Percentiles rank a stretch among this genome's conserved stretches.
Conservation (phyloP, 1,140 invertebrate species). For the Chrysoperla carnea region DNA sequence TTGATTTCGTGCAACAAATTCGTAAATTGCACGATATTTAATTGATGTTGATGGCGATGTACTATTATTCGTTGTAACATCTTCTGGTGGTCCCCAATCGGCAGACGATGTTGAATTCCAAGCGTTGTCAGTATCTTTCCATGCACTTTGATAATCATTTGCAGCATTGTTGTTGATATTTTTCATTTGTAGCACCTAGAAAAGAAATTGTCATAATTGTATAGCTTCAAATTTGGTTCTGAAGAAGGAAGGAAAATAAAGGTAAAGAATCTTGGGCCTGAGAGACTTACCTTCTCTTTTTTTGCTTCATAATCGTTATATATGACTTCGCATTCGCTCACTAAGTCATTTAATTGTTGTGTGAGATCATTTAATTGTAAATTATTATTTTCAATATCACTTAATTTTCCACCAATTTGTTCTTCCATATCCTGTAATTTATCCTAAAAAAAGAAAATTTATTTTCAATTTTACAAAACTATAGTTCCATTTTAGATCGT, state of each 20-base stretch:
- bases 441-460: conserved; percentile 8
- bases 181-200: conserved; percentile 31
- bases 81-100: conserved; percentile 9
- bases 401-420: conserved; percentile 55
- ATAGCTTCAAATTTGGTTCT: not conserved
- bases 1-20: conserved; percentile 78
- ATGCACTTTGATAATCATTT: conserved; percentile 17
- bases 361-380: conserved; percentile 53
- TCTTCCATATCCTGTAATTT: conserved; percentile 38
- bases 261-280: too few relatives aligned
- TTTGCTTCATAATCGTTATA: conserved; percentile 38
- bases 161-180: conserved; percentile 21
- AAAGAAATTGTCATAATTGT: too few relatives aligned
- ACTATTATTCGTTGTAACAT: conserved; percentile 12
- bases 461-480: not conserved
- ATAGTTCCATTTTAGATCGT: too few relatives aligned
- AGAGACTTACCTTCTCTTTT: conserved; percentile 23
- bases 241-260: not conserved
- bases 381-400: conserved; percentile 72
- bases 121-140: conserved; percentile 16
- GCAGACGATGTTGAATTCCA: conserved; percentile 20
- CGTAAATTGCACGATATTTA: conserved; percentile 81
- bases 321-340: conserved; percentile 36
- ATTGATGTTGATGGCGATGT: conserved; percentile 27
- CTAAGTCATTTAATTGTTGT: conserved; percentile 22